Base-by-base conservation (phyloP, 2,888 invertebrate genomes). In the Coleophora deauratella region DNA sequence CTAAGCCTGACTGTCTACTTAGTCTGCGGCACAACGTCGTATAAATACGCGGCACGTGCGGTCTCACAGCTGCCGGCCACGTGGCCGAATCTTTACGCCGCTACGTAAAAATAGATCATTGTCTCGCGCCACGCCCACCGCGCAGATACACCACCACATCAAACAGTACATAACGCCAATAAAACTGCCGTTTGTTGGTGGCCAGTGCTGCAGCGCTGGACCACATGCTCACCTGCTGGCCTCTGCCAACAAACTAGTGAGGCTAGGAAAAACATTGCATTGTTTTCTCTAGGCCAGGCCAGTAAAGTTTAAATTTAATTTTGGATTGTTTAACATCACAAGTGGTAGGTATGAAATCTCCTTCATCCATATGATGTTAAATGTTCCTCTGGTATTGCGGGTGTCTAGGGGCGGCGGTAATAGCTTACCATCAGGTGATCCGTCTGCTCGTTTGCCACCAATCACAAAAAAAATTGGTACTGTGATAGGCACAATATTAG, bases 31-130 rank as follows among this genome's bases (percentile, higher is more conserved):
- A 66, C 52, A 6, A 21, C 54, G 54, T 44, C 57, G 72, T 80
- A 80, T 79, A 79, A 81, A 84, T 82, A 82, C 75, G 54, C 55
- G 64, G 73, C 84, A 81, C 84, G 84, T 81, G 84, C 78, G 79
- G 67, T 37, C 41, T 58, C 81, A 75, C 84, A 85, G 84, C 85
- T 82, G 85, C 72, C 72, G 54, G 66, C 73, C 85, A 85, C 84
- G 85, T 85, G 84, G 74, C 73, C 66, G 69, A 61, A 73, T 73
- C 77, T 75, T 75, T 73, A 75, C 77, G 69, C 64, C 60, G 56
- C 61, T 55, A 55, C 60, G 71, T 72, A 71, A 80, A 84, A 81
- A 84, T 84, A 85, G 84, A 82, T 72, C 76, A 84, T 84, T 84
- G 82, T 82, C 84, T 78, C 50, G 58, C 51, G 49, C 56, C 51